Base-by-base conservation (phyloP, 2,113 vertebrate species). In the Melanerpes formicivorus region DNA sequence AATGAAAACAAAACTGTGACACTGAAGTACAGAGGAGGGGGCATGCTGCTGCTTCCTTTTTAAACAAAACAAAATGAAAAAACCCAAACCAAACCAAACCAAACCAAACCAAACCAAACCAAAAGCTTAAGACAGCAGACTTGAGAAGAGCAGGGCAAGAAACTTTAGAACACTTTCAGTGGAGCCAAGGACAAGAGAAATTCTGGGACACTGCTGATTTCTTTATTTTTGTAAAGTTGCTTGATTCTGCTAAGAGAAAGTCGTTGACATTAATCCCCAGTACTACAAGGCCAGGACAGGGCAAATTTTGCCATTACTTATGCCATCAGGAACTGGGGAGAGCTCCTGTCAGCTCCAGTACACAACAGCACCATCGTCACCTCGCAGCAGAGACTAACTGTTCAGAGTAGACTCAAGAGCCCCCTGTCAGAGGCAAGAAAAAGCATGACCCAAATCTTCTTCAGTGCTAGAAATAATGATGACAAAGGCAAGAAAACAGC, bases 381-480 rank as follows among this genome's bases (percentile, higher is more conserved):
- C 50, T 46, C 44, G 58, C 32, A 63, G 64, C 34, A 65, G 27
- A 73, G 40, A 59, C 55, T 48, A 72, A 16, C 48, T 29, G 37
- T 59, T 37, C 60, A 37, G 46, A 74, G 15, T 9, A 22, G 50
- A 34, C 66, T 86, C 66, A 76, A 87, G 69, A 89, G 60, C 19
- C 73, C 27, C 4, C 2, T 12, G n/a, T 22, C 4, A 65, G 19
- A 55, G 0, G 0, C 23, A 69, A 69, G 23, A 63, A 71, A 56
- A 90, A 87, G 29, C 15, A 81, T 44, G 16, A 82, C n/a, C 70
- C 63, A 87, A 48, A 77, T 22, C 48, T 63, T 46, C 75, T 58
- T 26, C 3, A 0, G 21, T 40, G 70, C 4, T 21, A 21, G 17
- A 13, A 55, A 40, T 58, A 77, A 84, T 5, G 6, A 72, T 10